These are phyloP conservation scores for Dicyrtoma fusca DNA, from an alignment of 2,888 invertebrate species.

Conservation along the genomic window DNA sequence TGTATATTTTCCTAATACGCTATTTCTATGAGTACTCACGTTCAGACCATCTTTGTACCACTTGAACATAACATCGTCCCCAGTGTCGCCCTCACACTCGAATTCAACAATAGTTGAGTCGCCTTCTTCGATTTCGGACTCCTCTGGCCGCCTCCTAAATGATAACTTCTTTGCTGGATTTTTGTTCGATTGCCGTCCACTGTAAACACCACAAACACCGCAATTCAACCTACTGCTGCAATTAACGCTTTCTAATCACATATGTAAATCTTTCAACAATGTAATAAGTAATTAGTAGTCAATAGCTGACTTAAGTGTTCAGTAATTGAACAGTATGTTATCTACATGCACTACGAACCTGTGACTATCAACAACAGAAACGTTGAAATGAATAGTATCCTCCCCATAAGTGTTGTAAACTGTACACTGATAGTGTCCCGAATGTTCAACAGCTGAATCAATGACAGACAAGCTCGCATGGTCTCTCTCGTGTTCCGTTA, in stretches of 20 bases:
- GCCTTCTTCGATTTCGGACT: slow-evolving; percentile 32
- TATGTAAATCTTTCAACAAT: no score
- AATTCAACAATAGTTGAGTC: slow-evolving; percentile 30
- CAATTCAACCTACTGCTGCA: not conserved
- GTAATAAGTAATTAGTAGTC: no score
- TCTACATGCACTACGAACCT: no score
- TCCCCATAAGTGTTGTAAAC: slow-evolving; percentile 30
- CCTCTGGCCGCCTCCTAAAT: slow-evolving; percentile 30
- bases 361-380: slow-evolving; percentile 3
- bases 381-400: slow-evolving; percentile 30
- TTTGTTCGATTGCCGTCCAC: slow-evolving; percentile 1
- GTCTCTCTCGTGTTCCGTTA: slow-evolving; percentile 35
- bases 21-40: slow-evolving; percentile 27
- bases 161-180: slow-evolving; percentile 14
- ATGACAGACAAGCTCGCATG: slow-evolving; percentile 34
- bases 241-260: no score
- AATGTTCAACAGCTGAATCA: slow-evolving; percentile 9
- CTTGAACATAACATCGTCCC: slow-evolving; percentile 19
- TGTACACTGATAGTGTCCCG: slow-evolving; percentile 26
- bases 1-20: not conserved
- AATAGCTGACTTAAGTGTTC: no score
- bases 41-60: slow-evolving; percentile 40
- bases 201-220: slow-evolving; percentile 9
- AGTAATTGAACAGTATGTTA: no score
- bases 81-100: slow-evolving; percentile 37